phyloP scores from a whole-genome alignment of 2,797 vertebrate genomes.

The Hippopotamyrus pictus region DNA sequence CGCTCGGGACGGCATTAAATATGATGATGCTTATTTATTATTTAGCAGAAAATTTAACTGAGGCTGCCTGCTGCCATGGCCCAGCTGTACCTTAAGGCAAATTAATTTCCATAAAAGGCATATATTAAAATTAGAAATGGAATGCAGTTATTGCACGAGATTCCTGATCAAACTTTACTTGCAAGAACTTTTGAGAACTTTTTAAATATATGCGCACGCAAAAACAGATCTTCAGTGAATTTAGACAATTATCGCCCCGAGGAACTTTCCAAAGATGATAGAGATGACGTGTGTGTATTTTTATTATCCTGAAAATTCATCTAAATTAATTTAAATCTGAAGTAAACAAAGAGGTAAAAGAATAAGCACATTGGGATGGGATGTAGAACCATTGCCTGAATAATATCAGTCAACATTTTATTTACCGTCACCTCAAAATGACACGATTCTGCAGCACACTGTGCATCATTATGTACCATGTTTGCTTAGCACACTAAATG shows the following conservation, averaged over 20 bases:
- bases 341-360: neutral
- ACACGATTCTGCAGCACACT: neutral
- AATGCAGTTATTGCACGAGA: neutral
- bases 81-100: neutral
- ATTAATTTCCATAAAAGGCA: neutral
- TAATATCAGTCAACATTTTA: neutral
- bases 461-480: neutral
- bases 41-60: constrained; percentile 24
- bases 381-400: neutral
- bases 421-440: neutral
- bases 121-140: neutral
- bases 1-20: neutral
- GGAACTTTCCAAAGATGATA: neutral
- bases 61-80: neutral
- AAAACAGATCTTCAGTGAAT: neutral
- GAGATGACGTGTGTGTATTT: neutral
- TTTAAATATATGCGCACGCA: neutral
- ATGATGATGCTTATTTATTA: constrained; percentile 28
- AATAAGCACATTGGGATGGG: neutral
- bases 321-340: neutral
- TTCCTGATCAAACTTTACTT: neutral
- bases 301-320: neutral
- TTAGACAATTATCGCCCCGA: neutral
- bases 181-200: neutral
- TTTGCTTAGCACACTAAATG: neutral